Evolutionary conservation across 2,888 invertebrate species (phyloP), one percentile per base, ranked within the genome.

Genomic region (Neoitamus cyanurus): DNA sequence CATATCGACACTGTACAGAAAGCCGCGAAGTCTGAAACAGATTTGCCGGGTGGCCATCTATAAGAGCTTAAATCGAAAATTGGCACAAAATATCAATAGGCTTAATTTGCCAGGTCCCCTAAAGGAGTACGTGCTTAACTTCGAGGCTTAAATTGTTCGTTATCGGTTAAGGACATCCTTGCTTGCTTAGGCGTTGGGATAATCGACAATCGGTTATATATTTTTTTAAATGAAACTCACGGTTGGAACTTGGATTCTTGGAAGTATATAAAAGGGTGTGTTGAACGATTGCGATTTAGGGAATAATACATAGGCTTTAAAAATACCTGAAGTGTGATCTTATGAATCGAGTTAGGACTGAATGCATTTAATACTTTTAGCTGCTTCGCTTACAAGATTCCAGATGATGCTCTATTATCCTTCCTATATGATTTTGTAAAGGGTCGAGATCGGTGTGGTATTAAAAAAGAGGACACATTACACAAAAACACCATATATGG

Each of bases 11-110:
- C 90, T 95, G 87, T 93, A 94, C 88, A 93, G 94, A 46, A 92
- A 93, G 86, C 95, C 96, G 9, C 92, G 95, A 69, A 93, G 93
- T 86, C 92, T 96, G n/a, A 95, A 95, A 89, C 95, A 95, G 90
- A 93, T 95, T 85, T 93, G 94, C 69, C 92, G 96, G 25, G 94
- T 95, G 80, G 92, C 93, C 87, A 95, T 96, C 86, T 95, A 95
- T 89, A 93, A 94, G 88, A 93, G 94, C 80, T 90, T 96, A 86
- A 92, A 93, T 86, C 92, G 94, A 73, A 93, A 93, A 88, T 92
- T 95, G 83, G 94, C 94, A n/a, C 92, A 93, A 86, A 92, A 93
- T 88, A 93, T 95, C 78, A 94, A 93, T 88, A 93, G 94, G 89
- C 91, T 96, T 87, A 95, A 94, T 89, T 91, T 96, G 87, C 96